Conservation (phyloP, 2,888 invertebrate genomes). For the Aphodius granarius region DNA sequence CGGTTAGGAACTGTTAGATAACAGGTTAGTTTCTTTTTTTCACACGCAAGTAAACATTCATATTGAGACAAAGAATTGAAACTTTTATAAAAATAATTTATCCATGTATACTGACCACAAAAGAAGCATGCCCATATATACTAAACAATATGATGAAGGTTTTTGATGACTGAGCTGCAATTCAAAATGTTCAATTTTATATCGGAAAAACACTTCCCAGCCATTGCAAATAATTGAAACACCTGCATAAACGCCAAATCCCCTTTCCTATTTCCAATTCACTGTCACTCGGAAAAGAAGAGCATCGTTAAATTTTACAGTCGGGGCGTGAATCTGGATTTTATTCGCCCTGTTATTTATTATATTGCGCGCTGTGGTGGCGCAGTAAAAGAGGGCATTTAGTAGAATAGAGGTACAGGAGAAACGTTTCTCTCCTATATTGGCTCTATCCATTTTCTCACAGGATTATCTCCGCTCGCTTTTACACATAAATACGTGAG, state of each 20-base stretch:
- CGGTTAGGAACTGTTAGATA: too few relatives aligned
- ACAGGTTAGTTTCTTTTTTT: too few relatives aligned
- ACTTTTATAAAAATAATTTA: too few relatives aligned
- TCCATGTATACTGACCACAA: too few relatives aligned
- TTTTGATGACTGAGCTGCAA: too few relatives aligned
- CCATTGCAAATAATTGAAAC: too few relatives aligned
- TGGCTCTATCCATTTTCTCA: not conserved
- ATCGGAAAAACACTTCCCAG: too few relatives aligned
- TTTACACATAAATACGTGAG: not conserved
- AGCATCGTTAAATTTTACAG: not conserved
- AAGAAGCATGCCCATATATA: too few relatives aligned
- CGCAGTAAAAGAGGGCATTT: not conserved
- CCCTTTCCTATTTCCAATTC: not conserved
- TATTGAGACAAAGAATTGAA: too few relatives aligned
- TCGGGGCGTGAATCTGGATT: not conserved
- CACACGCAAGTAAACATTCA: too few relatives aligned
- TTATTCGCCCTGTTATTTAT: not conserved
- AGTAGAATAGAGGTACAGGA: not conserved
- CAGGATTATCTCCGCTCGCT: not conserved
- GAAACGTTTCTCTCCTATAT: not conserved
- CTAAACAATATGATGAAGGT: too few relatives aligned
- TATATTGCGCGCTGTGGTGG: not conserved
- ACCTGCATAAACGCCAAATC: not conserved
- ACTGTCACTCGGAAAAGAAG: not conserved
- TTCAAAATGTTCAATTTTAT: too few relatives aligned